phyloP scores from a whole-genome alignment of 2,888 invertebrate species.

The Hemaris fuciformis region DNA sequence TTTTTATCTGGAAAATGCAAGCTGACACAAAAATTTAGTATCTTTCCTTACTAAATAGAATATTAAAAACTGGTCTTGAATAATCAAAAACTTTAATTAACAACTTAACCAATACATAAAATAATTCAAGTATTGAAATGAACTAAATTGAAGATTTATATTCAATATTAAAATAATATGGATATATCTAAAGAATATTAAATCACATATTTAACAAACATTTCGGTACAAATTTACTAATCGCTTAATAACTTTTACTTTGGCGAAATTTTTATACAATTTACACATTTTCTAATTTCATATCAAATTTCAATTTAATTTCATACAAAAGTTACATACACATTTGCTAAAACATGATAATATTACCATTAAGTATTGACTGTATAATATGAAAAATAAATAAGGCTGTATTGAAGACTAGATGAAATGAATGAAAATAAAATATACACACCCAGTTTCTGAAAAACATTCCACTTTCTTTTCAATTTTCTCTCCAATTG shows the following conservation, averaged over 20 bases:
- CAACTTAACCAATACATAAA: neutral
- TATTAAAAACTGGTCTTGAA: neutral
- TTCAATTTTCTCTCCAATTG: too few species aligned
- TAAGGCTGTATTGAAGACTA: slow-evolving; percentile 5
- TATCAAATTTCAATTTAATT: neutral
- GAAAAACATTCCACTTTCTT: too few species aligned
- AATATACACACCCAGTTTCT: too few species aligned
- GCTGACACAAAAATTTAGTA: too few species aligned
- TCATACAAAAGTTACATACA: neutral
- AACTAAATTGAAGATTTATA: neutral
- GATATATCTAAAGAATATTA: too few species aligned
- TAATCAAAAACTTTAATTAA: neutral
- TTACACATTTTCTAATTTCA: neutral
- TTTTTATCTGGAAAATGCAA: too few species aligned
- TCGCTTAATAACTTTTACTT: neutral
- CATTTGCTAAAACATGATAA: neutral
- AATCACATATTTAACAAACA: neutral
- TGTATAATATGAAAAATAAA: neutral
- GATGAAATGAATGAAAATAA: neutral
- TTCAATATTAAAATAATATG: too few species aligned
- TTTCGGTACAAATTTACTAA: neutral
- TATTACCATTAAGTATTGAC: neutral
- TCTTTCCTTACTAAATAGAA: neutral
- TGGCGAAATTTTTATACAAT: neutral
- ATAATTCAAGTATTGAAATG: neutral